phyloP scores from a whole-genome alignment of 1,140 invertebrate species.

The Epicauta chinensis region DNA sequence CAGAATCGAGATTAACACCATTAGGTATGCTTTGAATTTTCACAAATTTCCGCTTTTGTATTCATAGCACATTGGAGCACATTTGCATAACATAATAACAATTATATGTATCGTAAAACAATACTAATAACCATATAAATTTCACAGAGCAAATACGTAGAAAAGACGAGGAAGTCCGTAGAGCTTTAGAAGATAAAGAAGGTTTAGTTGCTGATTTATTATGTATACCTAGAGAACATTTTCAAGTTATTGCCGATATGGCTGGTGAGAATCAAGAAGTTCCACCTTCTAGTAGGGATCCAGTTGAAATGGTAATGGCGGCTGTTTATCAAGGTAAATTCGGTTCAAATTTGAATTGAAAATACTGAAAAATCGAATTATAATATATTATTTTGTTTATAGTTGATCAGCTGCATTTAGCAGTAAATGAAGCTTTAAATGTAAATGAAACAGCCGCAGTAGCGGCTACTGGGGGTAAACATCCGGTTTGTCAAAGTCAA shows the following conservation, averaged over 20 bases:
- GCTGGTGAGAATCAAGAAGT: conserved; percentile 46
- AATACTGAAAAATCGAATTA: background rate
- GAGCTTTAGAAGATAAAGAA: conserved; percentile 69
- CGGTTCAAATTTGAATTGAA: conserved; percentile 4
- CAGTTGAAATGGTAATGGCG: conserved; percentile 61
- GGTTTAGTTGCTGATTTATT: conserved; percentile 68
- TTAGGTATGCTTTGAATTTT: conserved; percentile 52
- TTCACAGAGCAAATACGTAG: conserved; percentile 61
- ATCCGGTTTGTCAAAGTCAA: conserved; percentile 31
- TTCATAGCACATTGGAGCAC: background rate
- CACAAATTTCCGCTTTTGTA: conserved; percentile 3
- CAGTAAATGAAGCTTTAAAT: conserved; percentile 47
- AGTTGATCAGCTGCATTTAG: conserved; percentile 42
- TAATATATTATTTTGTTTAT: background rate
- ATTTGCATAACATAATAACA: background rate
- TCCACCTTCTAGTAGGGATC: conserved; percentile 49
- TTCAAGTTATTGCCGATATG: conserved; percentile 59
- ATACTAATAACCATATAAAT: conserved; percentile 18
- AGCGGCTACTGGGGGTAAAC: conserved; percentile 32
- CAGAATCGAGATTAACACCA: conserved; percentile 72
- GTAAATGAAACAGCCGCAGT: conserved; percentile 48
- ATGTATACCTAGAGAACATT: conserved; percentile 65
- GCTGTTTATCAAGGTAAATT: conserved; percentile 62
- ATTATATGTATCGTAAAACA: too few species aligned
- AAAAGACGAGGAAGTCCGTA: conserved; percentile 63